Base-by-base conservation (phyloP, 2,888 invertebrate species). In the Ophion ventricosus region DNA sequence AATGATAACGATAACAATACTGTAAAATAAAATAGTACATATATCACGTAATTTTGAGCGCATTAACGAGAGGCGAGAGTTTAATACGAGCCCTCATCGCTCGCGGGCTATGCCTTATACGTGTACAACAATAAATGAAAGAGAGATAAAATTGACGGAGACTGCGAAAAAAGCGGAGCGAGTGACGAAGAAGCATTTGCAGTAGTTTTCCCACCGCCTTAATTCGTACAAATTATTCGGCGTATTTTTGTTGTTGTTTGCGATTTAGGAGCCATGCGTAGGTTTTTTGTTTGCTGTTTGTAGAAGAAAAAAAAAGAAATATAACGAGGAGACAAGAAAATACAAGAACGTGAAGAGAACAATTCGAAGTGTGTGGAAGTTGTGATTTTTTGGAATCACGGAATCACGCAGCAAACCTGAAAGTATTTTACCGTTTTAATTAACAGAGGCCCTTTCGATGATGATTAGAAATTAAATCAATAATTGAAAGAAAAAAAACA, bases 121-220 rank as follows among this genome's bases (percentile, higher is more conserved):
- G 80, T 14, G 70, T 74, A 83, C 49, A 77, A 26, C 79, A 57
- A 56, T n/a, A n/a, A 72, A 61, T 63, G 10, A 74, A 43, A 74
- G 57, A 43, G 66, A 76, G 49, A 73, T 40, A 72, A 78, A 40
- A 49, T 70, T 35, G 40, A 59, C 81, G 67, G 56, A 77, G 80
- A 77, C 80, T 75, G 57, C 70, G 49, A 86, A 85, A 82, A 82
- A 59, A 56, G 78, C 81, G 80, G 64, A 56, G 78, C 81, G 80
- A 79, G 35, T 81, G 66, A 82, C 82, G 79, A 72, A 69, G 75
- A 80, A 83, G 79, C 74, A 79, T 61, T 57, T 78, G 77, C 29
- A 79, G 69, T 69, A 40, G 54, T 63, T 83, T 35, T 54, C 43
- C 57, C 61, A 67, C 63, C 49, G 73, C 73, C 26, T 23, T 35